Conservation (phyloP, 2,888 invertebrate species). For the Leucania comma region DNA sequence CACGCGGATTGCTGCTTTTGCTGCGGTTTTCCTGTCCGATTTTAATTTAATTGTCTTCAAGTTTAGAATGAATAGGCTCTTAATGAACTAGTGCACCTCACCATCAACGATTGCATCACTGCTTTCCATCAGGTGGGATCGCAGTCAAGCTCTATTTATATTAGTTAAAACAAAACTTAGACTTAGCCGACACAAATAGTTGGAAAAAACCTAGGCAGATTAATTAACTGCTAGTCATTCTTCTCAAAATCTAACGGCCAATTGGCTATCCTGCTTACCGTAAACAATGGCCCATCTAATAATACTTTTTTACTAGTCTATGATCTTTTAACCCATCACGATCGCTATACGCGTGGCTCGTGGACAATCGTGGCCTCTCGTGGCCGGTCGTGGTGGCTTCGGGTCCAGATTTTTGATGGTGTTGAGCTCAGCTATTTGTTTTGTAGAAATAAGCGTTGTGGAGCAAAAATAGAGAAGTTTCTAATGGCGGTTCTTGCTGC, state of each 20-base stretch:
- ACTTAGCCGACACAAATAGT: too few species aligned
- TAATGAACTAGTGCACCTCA: too few species aligned
- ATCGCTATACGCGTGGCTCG: conserved; percentile 4
- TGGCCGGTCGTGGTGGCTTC: not conserved
- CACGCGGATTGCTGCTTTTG: too few species aligned
- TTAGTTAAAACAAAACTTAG: too few species aligned
- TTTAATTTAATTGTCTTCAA: too few species aligned
- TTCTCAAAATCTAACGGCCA: conserved; percentile 17
- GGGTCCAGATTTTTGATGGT: conserved; percentile 4
- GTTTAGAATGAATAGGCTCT: too few species aligned
- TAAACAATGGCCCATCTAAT: conserved; percentile 33
- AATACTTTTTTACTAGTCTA: conserved; percentile 35
- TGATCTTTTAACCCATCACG: conserved; percentile 56
- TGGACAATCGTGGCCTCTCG: not conserved
- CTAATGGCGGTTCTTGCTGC: not conserved
- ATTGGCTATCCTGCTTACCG: conserved; percentile 4
- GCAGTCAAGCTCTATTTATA: too few species aligned
- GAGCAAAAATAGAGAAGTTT: conserved; percentile 2
- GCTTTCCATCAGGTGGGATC: too few species aligned
- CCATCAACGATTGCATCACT: too few species aligned
- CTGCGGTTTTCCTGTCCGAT: too few species aligned
- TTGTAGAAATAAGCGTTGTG: conserved; percentile 17
- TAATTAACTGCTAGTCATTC: conserved; percentile 2
- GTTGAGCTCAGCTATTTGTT: conserved; percentile 24
- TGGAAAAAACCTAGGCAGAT: too few species aligned